Evolutionary conservation across 35 echinoderm and acorn worm species (phyloP), one percentile per base, ranked within the genome.

Genomic region (Anneissia japonica): DNA sequence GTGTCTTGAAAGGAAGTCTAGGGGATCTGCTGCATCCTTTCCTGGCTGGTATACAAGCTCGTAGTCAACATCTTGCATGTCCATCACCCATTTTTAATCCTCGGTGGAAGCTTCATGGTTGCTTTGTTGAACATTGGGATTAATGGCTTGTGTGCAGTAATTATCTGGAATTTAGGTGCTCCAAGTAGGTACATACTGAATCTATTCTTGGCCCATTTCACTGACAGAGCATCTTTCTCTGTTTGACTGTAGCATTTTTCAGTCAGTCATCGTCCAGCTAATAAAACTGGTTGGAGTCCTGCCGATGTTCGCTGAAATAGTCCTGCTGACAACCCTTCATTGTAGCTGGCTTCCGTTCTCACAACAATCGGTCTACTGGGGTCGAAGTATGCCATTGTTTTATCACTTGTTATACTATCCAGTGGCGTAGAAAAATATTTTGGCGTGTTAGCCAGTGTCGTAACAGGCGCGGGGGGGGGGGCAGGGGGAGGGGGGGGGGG

Each of bases 1-100:
- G 39, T 93, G 86, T 93, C 87, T 89, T 1, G 87, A 93, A 4
- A 89, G 74, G 43, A 76, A 93, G 46, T 89, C 83, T 13, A 93
- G 21, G 29, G 87, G 92, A 36, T 90, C 84, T 82, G 45, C 79
- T 82, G 77, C 73, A 76, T 91, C 84, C 84, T 85, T 93, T 21
- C 92, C 84, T 81, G 83, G 92, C 74, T 93, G 83, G 85, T 93
- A 93, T 4, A 87, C 32, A 19, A 93, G 32, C 80, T 90, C 86
- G 32, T 46, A 93, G 34, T 93, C 87, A 5, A 90, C 82, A 77
- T 87, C 87, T 73, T 90, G 92, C 92, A 93, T 93, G 4, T 82
- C 75, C 89, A 91, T 91, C 28, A 86, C 89, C 75, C 83, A 91
- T 37, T 92, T 92, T 34, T 72, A 26, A 91, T 87, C 46, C 90